phyloP scores from a whole-genome alignment of 2,888 invertebrate genomes.

The Lepidochitona cinerea region DNA sequence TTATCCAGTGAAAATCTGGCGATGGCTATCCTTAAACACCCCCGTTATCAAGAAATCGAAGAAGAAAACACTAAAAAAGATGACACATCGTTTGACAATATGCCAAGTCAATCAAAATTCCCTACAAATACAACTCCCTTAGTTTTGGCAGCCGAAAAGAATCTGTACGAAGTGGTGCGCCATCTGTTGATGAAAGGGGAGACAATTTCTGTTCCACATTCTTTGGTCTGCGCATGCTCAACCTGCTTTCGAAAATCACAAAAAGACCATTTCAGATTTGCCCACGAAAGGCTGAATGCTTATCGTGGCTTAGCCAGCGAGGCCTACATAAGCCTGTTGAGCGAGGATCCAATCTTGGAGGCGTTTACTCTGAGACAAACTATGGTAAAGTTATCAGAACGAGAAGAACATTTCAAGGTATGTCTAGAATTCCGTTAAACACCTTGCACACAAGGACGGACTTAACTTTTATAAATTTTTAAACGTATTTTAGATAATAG shows the following conservation, averaged over 20 bases:
- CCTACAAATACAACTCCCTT: background rate
- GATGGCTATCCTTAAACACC: background rate
- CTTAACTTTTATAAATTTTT: no score
- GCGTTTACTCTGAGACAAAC: slow-evolving; percentile 35
- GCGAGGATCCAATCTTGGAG: slow-evolving; percentile 33
- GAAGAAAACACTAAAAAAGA: background rate
- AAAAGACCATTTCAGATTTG: background rate
- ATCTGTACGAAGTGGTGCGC: slow-evolving; percentile 4
- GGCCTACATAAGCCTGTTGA: slow-evolving; percentile 37
- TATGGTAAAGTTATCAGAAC: slow-evolving; percentile 25
- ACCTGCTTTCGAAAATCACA: background rate
- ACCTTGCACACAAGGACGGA: no score
- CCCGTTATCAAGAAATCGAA: background rate
- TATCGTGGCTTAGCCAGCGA: slow-evolving; percentile 38
- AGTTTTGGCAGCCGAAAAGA: background rate
- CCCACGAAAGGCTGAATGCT: slow-evolving; percentile 28
- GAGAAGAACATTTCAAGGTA: slow-evolving; percentile 45
- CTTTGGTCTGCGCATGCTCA: background rate
- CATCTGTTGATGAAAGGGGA: background rate
- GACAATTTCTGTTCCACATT: background rate
- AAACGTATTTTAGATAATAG: no score
- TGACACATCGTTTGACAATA: background rate
- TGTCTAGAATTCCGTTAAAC: no score
- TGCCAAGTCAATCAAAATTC: background rate
- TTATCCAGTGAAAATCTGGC: background rate